Percentiles rank a stretch among this genome's conserved stretches.
Evolutionary conservation across 2,797 vertebrate species (phyloP).

Genomic region (Pteropus rufus): DNA sequence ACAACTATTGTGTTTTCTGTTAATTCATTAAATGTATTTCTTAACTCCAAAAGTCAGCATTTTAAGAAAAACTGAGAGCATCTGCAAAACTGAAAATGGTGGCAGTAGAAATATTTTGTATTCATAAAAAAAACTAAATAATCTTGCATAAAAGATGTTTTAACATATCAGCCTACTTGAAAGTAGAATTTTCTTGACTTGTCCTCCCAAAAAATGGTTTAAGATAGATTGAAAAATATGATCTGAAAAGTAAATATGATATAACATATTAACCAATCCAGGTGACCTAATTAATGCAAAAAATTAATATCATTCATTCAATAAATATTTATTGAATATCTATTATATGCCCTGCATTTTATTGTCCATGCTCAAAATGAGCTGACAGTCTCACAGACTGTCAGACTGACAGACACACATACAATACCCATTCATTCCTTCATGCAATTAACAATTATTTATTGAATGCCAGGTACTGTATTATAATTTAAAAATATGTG

Average conservation of each 20-base stretch:
- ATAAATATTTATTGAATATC: neutral
- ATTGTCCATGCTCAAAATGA: neutral
- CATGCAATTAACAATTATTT: neutral
- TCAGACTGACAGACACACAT: neutral
- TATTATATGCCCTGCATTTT: neutral
- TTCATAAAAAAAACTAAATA: neutral
- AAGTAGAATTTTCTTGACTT: neutral
- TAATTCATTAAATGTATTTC: neutral
- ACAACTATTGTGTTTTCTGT: constrained; percentile 15
- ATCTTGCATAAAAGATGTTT: neutral
- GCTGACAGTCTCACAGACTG: neutral
- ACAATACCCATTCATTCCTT: neutral
- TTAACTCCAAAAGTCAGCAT: neutral
- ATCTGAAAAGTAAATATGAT: neutral
- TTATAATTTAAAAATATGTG: neutral
- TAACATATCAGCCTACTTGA: neutral
- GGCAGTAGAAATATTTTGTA: neutral
- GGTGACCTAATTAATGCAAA: neutral
- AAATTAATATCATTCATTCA: neutral
- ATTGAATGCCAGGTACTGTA: neutral
- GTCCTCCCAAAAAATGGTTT: neutral
- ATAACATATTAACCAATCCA: neutral
- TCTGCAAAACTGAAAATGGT: neutral
- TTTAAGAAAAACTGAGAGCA: constrained; percentile 7
- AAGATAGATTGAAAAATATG: neutral